Conservation (phyloP, 2,888 invertebrate genomes). For the Tetheella fluctuosa region DNA sequence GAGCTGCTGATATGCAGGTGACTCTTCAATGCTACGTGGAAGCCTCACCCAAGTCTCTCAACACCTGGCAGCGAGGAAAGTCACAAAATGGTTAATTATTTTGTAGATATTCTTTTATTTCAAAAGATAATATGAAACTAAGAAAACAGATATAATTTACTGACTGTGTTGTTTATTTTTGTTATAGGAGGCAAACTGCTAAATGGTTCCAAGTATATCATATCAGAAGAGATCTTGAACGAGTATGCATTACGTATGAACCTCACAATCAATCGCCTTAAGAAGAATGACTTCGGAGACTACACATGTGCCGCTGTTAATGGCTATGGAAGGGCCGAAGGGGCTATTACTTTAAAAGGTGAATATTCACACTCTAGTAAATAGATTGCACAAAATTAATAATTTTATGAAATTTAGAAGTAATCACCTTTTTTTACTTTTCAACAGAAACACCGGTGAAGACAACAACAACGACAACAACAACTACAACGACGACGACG, state of each 20-base stretch:
- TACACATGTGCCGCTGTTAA: conserved; percentile 92
- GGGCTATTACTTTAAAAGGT: conserved; percentile 91
- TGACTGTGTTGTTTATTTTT: conserved; percentile 18
- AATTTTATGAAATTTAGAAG: not conserved
- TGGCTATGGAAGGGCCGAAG: conserved; percentile 91
- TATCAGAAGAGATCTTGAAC: conserved; percentile 88
- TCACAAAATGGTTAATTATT: conserved; percentile 55
- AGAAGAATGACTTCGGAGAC: conserved; percentile 90
- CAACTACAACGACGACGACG: conserved; percentile 73
- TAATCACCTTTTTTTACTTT: conserved; percentile 18
- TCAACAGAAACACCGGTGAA: conserved; percentile 77
- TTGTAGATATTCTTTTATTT: not conserved
- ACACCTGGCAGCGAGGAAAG: conserved; percentile 88
- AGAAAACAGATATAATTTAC: too few relatives aligned
- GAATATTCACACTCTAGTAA: conserved; percentile 25
- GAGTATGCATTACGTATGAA: conserved; percentile 92
- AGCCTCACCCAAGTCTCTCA: conserved; percentile 93
- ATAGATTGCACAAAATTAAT: not conserved
- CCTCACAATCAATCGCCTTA: conserved; percentile 90
- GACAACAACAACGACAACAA: conserved; percentile 64
- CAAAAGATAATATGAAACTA: not conserved
- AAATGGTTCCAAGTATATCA: conserved; percentile 89
- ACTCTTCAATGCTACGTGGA: conserved; percentile 93
- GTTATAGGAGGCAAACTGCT: conserved; percentile 88
- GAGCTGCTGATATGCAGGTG: conserved; percentile 91